Percentiles rank a stretch among this genome's conserved stretches.
Evolutionary conservation across 2,797 vertebrate genomes (phyloP).

Genomic region (Manis crassicaudata): DNA sequence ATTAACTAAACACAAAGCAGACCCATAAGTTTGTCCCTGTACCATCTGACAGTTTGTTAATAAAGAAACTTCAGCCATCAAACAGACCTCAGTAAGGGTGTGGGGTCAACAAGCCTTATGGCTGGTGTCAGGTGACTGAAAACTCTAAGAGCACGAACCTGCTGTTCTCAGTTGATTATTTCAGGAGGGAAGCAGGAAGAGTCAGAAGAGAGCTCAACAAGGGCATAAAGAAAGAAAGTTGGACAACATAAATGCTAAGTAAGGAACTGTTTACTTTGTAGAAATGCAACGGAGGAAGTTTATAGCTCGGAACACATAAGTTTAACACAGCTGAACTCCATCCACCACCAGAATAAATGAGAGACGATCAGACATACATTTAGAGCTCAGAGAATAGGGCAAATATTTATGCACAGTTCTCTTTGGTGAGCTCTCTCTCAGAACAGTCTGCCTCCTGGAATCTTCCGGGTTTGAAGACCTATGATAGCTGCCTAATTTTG

Average conservation of each 20-base stretch:
- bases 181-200: neutral
- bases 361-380: neutral
- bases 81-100: neutral
- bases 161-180: neutral
- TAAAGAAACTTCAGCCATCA: neutral
- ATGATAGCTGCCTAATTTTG: neutral
- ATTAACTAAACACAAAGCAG: conserved; percentile 21
- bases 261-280: neutral
- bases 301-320: neutral
- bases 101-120: neutral
- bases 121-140: neutral
- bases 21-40: neutral
- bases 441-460: neutral
- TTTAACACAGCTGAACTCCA: neutral
- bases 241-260: neutral
- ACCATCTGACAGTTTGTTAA: neutral
- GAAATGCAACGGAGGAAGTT: neutral
- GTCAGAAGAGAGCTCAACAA: neutral
- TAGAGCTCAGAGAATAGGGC: neutral
- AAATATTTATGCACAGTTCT: neutral
- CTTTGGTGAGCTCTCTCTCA: neutral
- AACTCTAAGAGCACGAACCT: neutral
- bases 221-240: neutral
- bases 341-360: neutral
- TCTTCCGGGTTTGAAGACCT: neutral